phyloP scores from a whole-genome alignment of 2,113 vertebrate genomes.

The Carassius carassius region DNA sequence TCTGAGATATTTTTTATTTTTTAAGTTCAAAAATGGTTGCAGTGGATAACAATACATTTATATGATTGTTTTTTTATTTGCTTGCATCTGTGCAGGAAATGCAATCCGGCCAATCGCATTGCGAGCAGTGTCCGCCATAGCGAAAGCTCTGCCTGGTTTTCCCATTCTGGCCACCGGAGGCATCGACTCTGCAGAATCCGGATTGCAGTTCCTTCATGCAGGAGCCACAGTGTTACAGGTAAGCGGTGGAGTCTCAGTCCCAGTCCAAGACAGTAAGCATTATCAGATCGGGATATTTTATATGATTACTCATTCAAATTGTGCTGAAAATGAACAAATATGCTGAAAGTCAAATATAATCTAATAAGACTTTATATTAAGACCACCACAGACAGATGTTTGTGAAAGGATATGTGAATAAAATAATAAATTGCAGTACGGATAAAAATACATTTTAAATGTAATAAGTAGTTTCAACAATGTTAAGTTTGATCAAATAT shows the following conservation, averaged over 20 bases:
- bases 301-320: neutral
- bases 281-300: neutral
- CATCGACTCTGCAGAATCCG: conserved; percentile 92
- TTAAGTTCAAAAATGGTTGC: neutral
- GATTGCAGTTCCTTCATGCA: conserved; percentile 90
- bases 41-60: neutral
- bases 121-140: conserved; percentile 86
- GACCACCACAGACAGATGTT: neutral
- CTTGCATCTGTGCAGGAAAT: conserved; percentile 76
- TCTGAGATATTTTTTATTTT: neutral
- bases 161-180: conserved; percentile 92
- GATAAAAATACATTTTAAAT: neutral
- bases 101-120: conserved; percentile 90
- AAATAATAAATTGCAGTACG: neutral
- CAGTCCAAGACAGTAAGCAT: neutral
- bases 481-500: neutral
- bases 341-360: neutral
- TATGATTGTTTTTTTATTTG: neutral
- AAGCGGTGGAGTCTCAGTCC: neutral
- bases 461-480: neutral
- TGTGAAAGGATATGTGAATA: neutral
- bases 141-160: conserved; percentile 83
- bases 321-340: neutral
- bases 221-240: conserved; percentile 80
- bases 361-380: neutral